Evolutionary conservation across 2,888 invertebrate species (phyloP), one percentile per base, ranked within the genome.

Genomic region (Nephrocerus scutellatus): DNA sequence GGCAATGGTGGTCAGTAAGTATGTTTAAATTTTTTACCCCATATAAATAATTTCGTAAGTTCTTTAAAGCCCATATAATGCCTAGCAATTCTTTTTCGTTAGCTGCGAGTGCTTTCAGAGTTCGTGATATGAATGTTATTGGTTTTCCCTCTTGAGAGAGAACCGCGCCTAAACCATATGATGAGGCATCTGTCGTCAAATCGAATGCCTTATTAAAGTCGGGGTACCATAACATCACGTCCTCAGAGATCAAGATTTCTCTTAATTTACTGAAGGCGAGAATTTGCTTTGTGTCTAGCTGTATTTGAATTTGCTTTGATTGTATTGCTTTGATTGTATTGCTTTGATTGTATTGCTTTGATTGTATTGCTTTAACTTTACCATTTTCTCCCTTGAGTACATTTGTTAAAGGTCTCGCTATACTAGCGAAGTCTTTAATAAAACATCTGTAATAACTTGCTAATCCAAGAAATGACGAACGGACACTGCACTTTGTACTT

Each of bases 31-130:
- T 38, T 21, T 20, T 53, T 20, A 50, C 51, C 2, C 62, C 63
- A 29, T 60, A 64, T 4, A 67, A 25, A 24, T 62, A 64, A 4
- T 59, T 58, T 21, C 59, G 39, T 9, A 64, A 59, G 20, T 58
- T 54, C 41, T 63, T 56, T 4, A 54, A 41, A 1, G 57, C 58
- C 59, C 57, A 62, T 1, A 63, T 52, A 5, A 64, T 59, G 2
- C 54, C 56, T 19, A 63, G 31, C 6, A 66, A 35, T 48, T 66
- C 61, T 22, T 60, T 60, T 37, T 65, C 61, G 10, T 60, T 55
- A 5, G 54, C 52, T 1, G 50, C 46, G n/a, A n/a, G n/a, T n/a
- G n/a, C 32, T 8, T 40, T 51, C 33, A 49, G 32, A 1, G 50
- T 56, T 46, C 60, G 37, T 7, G 57, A 59, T 4, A 59, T 46